Percentiles rank a stretch among this genome's conserved stretches.
Evolutionary conservation across 1,140 invertebrate genomes (phyloP).

Genomic region (Sarcophaga peregrina): DNA sequence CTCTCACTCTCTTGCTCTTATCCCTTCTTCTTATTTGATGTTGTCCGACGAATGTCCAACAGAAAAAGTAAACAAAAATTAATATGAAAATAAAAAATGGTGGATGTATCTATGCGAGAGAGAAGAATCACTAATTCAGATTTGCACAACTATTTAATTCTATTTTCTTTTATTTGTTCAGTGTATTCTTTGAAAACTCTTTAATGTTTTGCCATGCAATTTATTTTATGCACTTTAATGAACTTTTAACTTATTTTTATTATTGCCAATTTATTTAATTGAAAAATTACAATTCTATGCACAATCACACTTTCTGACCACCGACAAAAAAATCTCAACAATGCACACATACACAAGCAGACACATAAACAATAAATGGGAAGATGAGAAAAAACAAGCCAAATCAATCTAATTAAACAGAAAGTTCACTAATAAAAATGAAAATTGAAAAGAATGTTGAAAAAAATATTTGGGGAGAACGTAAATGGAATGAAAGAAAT

Average conservation of each 20-base stretch:
- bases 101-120: slow-evolving; percentile 46
- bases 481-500: slow-evolving; percentile 1
- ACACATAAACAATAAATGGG: background rate
- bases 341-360: background rate
- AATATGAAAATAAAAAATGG: slow-evolving; percentile 65
- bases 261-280: slow-evolving; percentile 38
- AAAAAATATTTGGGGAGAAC: background rate
- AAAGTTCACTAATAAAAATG: background rate
- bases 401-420: slow-evolving; percentile 21
- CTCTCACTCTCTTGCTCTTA: background rate
- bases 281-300: slow-evolving; percentile 41
- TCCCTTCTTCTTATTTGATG: background rate
- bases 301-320: background rate
- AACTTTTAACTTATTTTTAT: slow-evolving; percentile 21
- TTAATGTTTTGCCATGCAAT: background rate
- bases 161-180: background rate
- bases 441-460: background rate
- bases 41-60: slow-evolving; percentile 41
- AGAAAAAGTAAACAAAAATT: slow-evolving; percentile 43
- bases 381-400: background rate
- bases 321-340: background rate
- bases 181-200: background rate
- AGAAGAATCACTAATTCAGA: background rate
- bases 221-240: background rate
- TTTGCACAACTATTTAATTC: background rate